phyloP scores from a whole-genome alignment of 1,140 invertebrate genomes.

The Hyphantria cunea region DNA sequence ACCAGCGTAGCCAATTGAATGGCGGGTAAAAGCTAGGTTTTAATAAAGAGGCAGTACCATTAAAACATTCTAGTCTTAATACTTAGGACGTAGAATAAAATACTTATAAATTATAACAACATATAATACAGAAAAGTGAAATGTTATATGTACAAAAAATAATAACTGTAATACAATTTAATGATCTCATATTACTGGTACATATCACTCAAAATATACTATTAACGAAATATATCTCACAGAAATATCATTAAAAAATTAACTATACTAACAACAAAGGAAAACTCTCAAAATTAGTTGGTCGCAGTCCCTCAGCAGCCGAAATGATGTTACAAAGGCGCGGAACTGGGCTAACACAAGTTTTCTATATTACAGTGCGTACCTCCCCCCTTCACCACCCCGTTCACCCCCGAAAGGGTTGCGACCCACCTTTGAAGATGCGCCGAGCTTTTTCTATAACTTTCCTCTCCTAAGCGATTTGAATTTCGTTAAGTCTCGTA shows the following conservation, averaged over 20 bases:
- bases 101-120: too few species aligned
- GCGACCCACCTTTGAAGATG: slow-evolving; percentile 76
- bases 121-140: too few species aligned
- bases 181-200: too few species aligned
- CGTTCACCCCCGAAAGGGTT: slow-evolving; percentile 57
- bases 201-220: too few species aligned
- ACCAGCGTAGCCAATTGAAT: too few species aligned
- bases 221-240: neutral
- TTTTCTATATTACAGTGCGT: slow-evolving; percentile 80
- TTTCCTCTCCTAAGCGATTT: slow-evolving; percentile 75
- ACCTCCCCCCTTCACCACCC: slow-evolving; percentile 42
- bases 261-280: slow-evolving; percentile 30
- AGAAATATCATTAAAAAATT: neutral
- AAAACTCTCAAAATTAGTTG: slow-evolving; percentile 39
- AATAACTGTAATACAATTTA: too few species aligned
- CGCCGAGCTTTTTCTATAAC: slow-evolving; percentile 79
- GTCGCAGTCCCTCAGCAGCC: slow-evolving; percentile 55
- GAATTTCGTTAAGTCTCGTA: slow-evolving; percentile 78
- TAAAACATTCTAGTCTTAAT: too few species aligned
- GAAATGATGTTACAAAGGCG: slow-evolving; percentile 81
- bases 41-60: too few species aligned
- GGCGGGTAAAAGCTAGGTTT: too few species aligned
- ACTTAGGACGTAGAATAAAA: too few species aligned
- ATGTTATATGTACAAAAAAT: too few species aligned
- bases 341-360: slow-evolving; percentile 81